A percentile compares a stretch with the other conserved stretches of the same genome.
phyloP scores from a whole-genome alignment of 2,797 vertebrate species.

The Periparus ater region DNA sequence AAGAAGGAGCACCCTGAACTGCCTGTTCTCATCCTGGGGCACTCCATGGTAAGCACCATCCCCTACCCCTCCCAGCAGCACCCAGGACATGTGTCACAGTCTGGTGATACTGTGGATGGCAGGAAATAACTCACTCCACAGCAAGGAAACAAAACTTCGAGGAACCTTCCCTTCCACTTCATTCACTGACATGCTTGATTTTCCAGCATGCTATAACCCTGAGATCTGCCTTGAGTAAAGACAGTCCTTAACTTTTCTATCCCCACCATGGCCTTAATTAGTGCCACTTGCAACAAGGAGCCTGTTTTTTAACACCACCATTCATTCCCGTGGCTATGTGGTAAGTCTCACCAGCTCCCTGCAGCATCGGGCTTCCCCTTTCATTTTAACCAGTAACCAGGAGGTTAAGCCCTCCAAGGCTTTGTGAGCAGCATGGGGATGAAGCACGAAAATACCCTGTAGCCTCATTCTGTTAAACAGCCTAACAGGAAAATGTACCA shows the following conservation, averaged over 20 bases:
- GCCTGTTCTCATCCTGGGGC: constrained; percentile 90
- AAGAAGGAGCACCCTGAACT: constrained; percentile 84
- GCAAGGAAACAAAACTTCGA: neutral
- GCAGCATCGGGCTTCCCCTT: neutral
- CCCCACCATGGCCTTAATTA: neutral
- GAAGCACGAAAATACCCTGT: neutral
- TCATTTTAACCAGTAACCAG: neutral
- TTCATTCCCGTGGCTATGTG: neutral
- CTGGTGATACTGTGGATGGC: neutral
- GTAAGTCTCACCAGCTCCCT: neutral
- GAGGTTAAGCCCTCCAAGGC: neutral
- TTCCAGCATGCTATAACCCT: neutral
- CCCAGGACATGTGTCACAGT: neutral
- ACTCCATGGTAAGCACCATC: constrained; percentile 90
- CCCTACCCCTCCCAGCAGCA: neutral
- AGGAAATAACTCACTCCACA: neutral
- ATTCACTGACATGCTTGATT: neutral
- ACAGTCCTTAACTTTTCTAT: neutral
- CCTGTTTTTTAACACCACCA: neutral
- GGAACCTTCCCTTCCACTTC: neutral
- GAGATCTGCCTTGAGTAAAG: neutral
- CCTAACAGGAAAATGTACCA: constrained; percentile 16
- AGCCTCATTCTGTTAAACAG: constrained; percentile 31
- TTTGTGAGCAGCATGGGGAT: neutral
- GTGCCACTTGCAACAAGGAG: neutral